These are phyloP conservation scores for Drosophila miranda DNA, from an alignment of 1,140 invertebrate species.

Conservation along the genomic window DNA sequence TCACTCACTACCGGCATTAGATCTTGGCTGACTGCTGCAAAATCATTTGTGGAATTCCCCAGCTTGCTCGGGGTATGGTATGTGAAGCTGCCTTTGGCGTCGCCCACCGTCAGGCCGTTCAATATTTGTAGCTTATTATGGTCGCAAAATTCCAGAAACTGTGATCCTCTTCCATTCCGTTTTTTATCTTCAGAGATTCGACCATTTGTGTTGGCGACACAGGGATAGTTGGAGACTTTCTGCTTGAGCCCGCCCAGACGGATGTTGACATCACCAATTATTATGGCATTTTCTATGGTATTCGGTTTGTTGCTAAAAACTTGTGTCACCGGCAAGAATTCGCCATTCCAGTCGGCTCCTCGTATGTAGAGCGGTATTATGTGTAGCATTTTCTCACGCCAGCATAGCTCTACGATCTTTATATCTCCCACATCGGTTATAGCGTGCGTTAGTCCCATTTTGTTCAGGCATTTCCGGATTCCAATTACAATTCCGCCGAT, in stretches of 20 bases:
- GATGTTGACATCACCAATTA: slow-evolving; percentile 24
- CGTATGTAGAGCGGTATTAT: slow-evolving; percentile 22
- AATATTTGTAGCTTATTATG: slow-evolving; percentile 4
- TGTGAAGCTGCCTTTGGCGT: slow-evolving; percentile 3
- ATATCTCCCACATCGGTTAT: background rate
- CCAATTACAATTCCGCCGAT: slow-evolving; percentile 19
- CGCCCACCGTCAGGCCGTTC: slow-evolving; percentile 20
- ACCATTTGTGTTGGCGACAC: slow-evolving; percentile 20
- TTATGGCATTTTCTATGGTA: background rate
- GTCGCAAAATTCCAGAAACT: slow-evolving; percentile 8
- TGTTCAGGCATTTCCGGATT: background rate
- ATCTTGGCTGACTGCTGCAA: slow-evolving; percentile 12
- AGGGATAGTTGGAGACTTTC: background rate
- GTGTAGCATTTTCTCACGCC: background rate
- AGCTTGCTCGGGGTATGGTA: background rate
- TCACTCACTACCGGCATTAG: slow-evolving; percentile 4
- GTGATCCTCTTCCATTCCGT: background rate
- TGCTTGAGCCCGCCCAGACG: slow-evolving; percentile 24
- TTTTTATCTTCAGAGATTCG: slow-evolving; percentile 10
- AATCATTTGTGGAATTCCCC: slow-evolving; percentile 21
- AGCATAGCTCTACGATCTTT: slow-evolving; percentile 2
- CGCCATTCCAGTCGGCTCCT: background rate
- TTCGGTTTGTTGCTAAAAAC: background rate
- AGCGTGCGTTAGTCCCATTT: background rate
- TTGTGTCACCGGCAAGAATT: slow-evolving; percentile 2